phyloP scores from a whole-genome alignment of 2,888 invertebrate genomes.

The Ptilodon capucinus region DNA sequence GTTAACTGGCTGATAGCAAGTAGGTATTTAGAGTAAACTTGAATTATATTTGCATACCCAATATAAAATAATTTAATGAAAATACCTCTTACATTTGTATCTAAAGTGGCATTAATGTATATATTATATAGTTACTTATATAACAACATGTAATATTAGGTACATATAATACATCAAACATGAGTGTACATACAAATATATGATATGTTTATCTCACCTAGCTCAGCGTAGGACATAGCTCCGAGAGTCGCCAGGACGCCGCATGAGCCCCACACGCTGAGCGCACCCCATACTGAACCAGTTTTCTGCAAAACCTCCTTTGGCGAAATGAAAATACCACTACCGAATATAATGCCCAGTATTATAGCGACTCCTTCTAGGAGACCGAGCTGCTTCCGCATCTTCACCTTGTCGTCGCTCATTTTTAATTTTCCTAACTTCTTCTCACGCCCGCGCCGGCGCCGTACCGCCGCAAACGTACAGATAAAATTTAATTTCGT shows the following conservation, averaged over 20 bases:
- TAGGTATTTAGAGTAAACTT: not conserved
- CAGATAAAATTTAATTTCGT: not conserved
- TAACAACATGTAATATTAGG: too few relatives aligned
- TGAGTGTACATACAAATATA: too few relatives aligned
- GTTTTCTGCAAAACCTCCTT: conserved; percentile 96
- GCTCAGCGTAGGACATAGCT: conserved; percentile 97
- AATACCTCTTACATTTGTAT: too few relatives aligned
- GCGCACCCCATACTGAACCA: conserved; percentile 93
- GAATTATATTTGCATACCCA: too few relatives aligned
- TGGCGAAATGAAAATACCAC: conserved; percentile 97
- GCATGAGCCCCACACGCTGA: conserved; percentile 94
- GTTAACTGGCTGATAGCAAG: not conserved
- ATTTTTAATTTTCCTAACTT: conserved; percentile 34
- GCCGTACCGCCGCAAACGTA: not conserved
- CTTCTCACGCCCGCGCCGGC: not conserved
- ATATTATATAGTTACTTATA: too few relatives aligned
- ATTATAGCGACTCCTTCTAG: conserved; percentile 97
- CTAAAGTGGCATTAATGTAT: too few relatives aligned
- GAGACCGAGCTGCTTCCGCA: conserved; percentile 95
- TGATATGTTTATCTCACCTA: too few relatives aligned
- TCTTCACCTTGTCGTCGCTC: conserved; percentile 84
- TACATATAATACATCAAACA: too few relatives aligned
- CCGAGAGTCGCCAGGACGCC: conserved; percentile 96
- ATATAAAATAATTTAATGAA: too few relatives aligned
- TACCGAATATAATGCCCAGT: conserved; percentile 96